phyloP scores from a whole-genome alignment of 2,113 vertebrate species.

The Xiphophorus couchianus region DNA sequence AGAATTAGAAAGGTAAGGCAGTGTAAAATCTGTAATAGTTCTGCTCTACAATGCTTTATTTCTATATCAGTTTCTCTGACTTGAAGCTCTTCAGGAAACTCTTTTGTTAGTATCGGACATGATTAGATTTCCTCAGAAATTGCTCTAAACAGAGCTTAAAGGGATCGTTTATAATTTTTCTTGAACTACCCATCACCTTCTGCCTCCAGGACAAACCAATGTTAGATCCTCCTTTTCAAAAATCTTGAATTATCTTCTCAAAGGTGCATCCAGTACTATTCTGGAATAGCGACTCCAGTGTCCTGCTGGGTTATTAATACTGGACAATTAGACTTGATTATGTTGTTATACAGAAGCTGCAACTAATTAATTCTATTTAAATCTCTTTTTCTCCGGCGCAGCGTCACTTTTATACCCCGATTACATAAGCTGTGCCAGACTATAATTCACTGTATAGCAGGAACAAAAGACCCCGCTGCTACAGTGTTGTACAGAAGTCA shows the following conservation, averaged over 20 bases:
- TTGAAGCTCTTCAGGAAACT: neutral
- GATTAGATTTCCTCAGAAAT: neutral
- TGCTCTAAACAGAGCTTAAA: neutral
- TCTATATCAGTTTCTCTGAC: neutral
- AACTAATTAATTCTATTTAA: slow-evolving; percentile 44
- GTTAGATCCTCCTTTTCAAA: no score
- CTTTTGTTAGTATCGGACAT: neutral
- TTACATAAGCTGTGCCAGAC: slow-evolving; percentile 48
- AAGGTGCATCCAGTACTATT: slow-evolving; percentile 32
- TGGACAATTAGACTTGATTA: slow-evolving; percentile 43
- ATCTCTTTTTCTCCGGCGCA: slow-evolving; percentile 44
- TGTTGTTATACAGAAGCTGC: slow-evolving; percentile 43
- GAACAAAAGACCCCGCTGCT: slow-evolving; percentile 25
- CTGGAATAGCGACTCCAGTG: slow-evolving; percentile 30
- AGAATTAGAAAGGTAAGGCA: no score
- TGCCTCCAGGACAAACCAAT: neutral
- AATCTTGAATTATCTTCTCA: slow-evolving; percentile 9
- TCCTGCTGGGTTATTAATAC: slow-evolving; percentile 32
- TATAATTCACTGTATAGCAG: slow-evolving; percentile 54
- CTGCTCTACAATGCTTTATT: no score
- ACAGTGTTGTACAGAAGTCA: neutral
- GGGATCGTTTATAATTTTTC: neutral
- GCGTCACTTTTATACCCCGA: slow-evolving; percentile 44
- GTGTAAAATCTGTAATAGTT: no score
- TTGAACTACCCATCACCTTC: neutral